phyloP scores from a whole-genome alignment of 35 echinoderm and acorn worm genomes.

The Eucidaris tribuloides region DNA sequence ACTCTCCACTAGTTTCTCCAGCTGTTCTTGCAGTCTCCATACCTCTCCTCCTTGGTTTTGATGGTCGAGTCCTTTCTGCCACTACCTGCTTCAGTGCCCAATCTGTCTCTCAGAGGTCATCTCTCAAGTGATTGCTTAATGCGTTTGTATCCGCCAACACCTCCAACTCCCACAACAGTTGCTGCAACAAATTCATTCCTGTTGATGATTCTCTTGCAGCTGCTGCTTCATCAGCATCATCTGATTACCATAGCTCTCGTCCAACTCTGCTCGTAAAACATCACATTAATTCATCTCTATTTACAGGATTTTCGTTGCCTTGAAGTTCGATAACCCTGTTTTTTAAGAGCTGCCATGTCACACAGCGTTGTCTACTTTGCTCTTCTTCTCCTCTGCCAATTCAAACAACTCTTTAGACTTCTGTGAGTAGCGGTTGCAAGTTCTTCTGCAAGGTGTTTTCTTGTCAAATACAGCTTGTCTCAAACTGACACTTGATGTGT shows the following conservation, averaged over 20 bases:
- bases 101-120: slow-evolving; percentile 53
- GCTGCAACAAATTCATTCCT: slow-evolving; percentile 73
- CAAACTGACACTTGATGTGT: slow-evolving; percentile 65
- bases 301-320: background rate
- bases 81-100: slow-evolving; percentile 53
- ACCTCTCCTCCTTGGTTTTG: slow-evolving; percentile 30
- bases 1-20: slow-evolving; percentile 50
- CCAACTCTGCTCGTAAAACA: slow-evolving; percentile 72
- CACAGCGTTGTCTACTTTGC: slow-evolving; percentile 48
- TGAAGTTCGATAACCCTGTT: slow-evolving; percentile 52
- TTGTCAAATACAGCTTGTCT: slow-evolving; percentile 79
- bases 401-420: slow-evolving; percentile 81
- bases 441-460: slow-evolving; percentile 68
- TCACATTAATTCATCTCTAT: slow-evolving; percentile 40
- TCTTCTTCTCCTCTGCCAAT: slow-evolving; percentile 72
- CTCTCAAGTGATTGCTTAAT: slow-evolving; percentile 41
- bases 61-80: slow-evolving; percentile 45
- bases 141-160: slow-evolving; percentile 36
- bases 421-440: slow-evolving; percentile 69
- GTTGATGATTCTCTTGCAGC: slow-evolving; percentile 63
- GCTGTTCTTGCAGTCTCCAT: slow-evolving; percentile 43
- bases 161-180: slow-evolving; percentile 65
- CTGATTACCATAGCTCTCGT: slow-evolving; percentile 94
- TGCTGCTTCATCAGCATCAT: slow-evolving; percentile 98
- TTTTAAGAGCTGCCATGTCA: slow-evolving; percentile 52